A percentile compares a stretch with the other conserved stretches of the same genome.
phyloP scores from a whole-genome alignment of 2,797 vertebrate species.

The Melanotaenia nigrans region DNA sequence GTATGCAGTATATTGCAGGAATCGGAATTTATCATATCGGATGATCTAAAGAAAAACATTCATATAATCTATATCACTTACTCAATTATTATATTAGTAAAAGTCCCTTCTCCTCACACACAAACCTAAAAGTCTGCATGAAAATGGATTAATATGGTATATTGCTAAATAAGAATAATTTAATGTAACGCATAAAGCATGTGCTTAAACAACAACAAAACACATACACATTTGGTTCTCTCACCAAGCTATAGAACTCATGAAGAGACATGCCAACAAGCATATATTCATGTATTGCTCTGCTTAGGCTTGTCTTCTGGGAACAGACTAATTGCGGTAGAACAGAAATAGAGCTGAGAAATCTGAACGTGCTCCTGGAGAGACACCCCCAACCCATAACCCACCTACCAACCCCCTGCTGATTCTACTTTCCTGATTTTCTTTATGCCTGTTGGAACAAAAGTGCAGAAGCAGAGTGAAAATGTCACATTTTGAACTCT shows the following conservation, averaged over 20 bases:
- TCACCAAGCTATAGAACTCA: conserved; percentile 46
- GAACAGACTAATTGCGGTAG: conserved; percentile 82
- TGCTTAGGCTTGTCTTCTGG: conserved; percentile 79
- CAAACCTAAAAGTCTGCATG: conserved; percentile 9
- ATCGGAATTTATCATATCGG: neutral
- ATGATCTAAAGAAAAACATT: neutral
- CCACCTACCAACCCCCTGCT: conserved; percentile 73
- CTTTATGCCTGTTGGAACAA: conserved; percentile 80
- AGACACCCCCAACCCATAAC: conserved; percentile 75
- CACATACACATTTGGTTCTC: conserved; percentile 45
- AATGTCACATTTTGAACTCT: conserved; percentile 83
- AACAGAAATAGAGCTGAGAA: conserved; percentile 84
- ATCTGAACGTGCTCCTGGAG: conserved; percentile 76
- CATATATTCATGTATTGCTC: conserved; percentile 70
- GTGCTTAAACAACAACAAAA: conserved; percentile 56
- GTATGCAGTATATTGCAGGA: neutral
- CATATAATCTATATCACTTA: neutral
- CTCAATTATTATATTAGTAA: neutral
- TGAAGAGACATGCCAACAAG: conserved; percentile 71
- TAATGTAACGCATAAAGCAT: conserved; percentile 48
- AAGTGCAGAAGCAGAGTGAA: conserved; percentile 81
- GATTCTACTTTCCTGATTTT: conserved; percentile 77
- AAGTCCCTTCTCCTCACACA: conserved; percentile 14
- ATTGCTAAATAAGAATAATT: conserved; percentile 49
- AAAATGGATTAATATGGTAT: conserved; percentile 29